Evolutionary conservation across 2,113 vertebrate genomes (phyloP).

Genomic region (Toxostoma redivivum): DNA sequence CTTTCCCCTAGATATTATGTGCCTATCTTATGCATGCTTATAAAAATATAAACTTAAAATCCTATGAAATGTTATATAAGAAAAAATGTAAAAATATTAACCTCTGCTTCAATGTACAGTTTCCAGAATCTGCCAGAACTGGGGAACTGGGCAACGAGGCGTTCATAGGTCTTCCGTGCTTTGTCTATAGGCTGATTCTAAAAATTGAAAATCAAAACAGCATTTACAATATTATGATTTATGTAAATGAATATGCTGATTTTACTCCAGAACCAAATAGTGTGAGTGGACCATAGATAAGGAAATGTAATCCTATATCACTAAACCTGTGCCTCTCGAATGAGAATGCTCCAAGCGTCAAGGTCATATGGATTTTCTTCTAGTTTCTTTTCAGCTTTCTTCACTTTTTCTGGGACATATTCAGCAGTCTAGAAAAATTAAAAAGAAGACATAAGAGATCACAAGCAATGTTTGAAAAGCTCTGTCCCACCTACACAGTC

Average conservation of each 20-base stretch:
- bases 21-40: conserved; percentile 67
- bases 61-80: conserved; percentile 72
- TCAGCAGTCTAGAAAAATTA: conserved; percentile 83
- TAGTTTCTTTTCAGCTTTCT: conserved; percentile 99
- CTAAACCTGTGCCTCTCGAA: conserved; percentile 99
- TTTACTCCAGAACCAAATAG: conserved; percentile 79
- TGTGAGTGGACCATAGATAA: conserved; percentile 85
- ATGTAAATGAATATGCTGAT: conserved; percentile 65
- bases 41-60: conserved; percentile 83
- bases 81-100: conserved; percentile 86
- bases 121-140: conserved; percentile 99
- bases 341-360: conserved; percentile 99
- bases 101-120: conserved; percentile 99
- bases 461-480: not conserved
- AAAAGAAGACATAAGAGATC: conserved; percentile 41
- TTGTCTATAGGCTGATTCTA: conserved; percentile 99
- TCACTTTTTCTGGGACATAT: conserved; percentile 99
- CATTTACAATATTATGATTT: conserved; percentile 81
- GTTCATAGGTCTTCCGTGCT: conserved; percentile 99
- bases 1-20: conserved; percentile 57
- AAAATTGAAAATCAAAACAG: conserved; percentile 89
- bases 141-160: conserved; percentile 99
- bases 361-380: conserved; percentile 99
- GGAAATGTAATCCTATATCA: conserved; percentile 99
- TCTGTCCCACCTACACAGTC: not conserved